Percentiles rank a stretch among this genome's conserved stretches.
These are phyloP conservation scores for Halcyon smyrnensis DNA, from an alignment of 2,797 vertebrate species.

Conservation along the genomic window DNA sequence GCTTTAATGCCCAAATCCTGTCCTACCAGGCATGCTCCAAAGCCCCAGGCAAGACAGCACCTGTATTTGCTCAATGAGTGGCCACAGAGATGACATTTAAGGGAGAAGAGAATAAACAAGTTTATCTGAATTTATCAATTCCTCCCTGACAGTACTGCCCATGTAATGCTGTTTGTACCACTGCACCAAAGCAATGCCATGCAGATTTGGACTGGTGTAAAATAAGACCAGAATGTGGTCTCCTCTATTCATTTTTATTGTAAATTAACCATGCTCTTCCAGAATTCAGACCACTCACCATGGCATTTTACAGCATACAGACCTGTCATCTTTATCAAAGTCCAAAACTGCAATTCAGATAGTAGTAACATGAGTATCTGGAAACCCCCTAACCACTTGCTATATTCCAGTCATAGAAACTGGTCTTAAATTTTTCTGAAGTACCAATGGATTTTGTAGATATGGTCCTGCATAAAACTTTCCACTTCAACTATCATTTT, in stretches of 20 bases:
- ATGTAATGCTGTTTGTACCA: not conserved
- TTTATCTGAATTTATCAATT: not conserved
- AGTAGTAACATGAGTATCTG: not conserved
- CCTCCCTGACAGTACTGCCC: not conserved
- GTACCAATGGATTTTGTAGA: not conserved
- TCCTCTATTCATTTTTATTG: not conserved
- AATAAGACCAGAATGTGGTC: not conserved
- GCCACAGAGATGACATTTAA: not conserved
- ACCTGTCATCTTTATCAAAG: not conserved
- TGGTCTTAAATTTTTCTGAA: not conserved
- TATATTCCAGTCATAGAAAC: not conserved
- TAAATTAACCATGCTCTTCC: not conserved
- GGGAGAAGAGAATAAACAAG: not conserved
- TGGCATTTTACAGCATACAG: not conserved
- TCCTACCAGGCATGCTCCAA: not conserved
- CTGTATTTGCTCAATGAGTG: not conserved
- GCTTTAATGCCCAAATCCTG: not conserved
- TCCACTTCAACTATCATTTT: not conserved
- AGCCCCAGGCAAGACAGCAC: not conserved
- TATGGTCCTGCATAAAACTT: not conserved
- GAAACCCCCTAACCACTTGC: not conserved
- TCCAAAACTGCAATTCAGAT: not conserved
- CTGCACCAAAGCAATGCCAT: not conserved
- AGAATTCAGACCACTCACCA: not conserved
- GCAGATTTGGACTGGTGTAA: not conserved